Evolutionary conservation across 1,140 invertebrate species (phyloP).

Genomic region (Drosophila subpulchrella): DNA sequence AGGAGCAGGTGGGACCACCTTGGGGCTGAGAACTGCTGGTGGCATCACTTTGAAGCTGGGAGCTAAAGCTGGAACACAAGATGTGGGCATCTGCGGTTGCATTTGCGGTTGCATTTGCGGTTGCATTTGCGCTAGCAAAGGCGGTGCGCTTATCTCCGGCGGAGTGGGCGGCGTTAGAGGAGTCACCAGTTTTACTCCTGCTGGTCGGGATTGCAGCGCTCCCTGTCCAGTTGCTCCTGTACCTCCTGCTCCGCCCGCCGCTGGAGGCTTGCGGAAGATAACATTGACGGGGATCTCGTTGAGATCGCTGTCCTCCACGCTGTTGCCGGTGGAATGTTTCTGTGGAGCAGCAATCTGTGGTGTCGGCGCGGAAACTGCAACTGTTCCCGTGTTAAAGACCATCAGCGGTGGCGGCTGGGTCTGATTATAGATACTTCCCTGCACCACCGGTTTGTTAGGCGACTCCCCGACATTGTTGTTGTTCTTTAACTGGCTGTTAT

Average conservation of each 20-base stretch:
- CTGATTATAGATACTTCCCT: constrained; percentile 42
- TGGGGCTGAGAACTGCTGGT: constrained; percentile 12
- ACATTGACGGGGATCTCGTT: constrained; percentile 83
- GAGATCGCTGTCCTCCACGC: constrained; percentile 66
- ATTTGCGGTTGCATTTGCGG: constrained; percentile 31
- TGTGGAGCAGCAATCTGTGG: constrained; percentile 21
- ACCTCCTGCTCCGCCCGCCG: constrained; percentile 10
- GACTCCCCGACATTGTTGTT: constrained; percentile 39
- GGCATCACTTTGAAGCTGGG: constrained; percentile 11
- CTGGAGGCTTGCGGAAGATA: constrained; percentile 72
- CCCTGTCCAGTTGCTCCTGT: constrained; percentile 1
- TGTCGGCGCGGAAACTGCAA: constrained; percentile 12
- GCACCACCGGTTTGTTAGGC: constrained; percentile 32
- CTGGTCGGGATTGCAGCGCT: constrained; percentile 5
- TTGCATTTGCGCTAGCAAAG: constrained; percentile 28
- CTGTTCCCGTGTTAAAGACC: constrained; percentile 48
- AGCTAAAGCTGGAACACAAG: constrained; percentile 27
- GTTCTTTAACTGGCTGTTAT: constrained; percentile 37
- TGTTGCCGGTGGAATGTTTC: constrained; percentile 75
- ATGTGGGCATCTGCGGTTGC: constrained; percentile 13
- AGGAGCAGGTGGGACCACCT: constrained; percentile 1
- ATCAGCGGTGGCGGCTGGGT: constrained; percentile 70
- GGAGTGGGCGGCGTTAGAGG: constrained; percentile 61
- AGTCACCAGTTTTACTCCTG: constrained; percentile 44
- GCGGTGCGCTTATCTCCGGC: constrained; percentile 24